phyloP scores from a whole-genome alignment of 2,888 invertebrate species.

The Pilophorus perplexus region DNA sequence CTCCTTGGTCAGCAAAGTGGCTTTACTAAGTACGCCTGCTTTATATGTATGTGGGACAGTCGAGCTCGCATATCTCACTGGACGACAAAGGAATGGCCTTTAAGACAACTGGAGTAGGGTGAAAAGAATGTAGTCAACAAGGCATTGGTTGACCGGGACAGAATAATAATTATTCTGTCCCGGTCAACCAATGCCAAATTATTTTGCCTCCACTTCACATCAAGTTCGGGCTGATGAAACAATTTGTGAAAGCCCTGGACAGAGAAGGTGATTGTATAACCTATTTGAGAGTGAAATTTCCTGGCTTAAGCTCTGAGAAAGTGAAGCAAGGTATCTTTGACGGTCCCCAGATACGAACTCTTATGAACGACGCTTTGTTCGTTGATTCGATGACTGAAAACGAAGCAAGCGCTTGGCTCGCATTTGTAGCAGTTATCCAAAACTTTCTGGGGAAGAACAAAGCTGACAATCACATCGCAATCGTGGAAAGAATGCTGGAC shows the following conservation, averaged over 20 bases:
- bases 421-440: not conserved
- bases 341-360: not conserved
- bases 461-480: not conserved
- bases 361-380: not conserved
- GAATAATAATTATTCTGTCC: too few relatives aligned
- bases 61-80: constrained; percentile 48
- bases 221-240: too few relatives aligned
- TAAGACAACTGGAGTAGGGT: constrained; percentile 40
- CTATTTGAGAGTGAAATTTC: not conserved
- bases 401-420: not conserved
- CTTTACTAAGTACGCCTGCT: constrained; percentile 49
- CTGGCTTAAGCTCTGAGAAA: not conserved
- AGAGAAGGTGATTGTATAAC: not conserved
- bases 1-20: constrained; percentile 50
- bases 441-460: not conserved
- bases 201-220: not conserved
- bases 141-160: not conserved
- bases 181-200: not conserved
- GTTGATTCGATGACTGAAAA: too few relatives aligned
- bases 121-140: constrained; percentile 38
- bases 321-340: not conserved
- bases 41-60: constrained; percentile 50
- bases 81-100: constrained; percentile 46
- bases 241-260: not conserved
- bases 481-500: too few relatives aligned